Conservation (phyloP, 2,888 invertebrate genomes). For the Epirrita christyi region DNA sequence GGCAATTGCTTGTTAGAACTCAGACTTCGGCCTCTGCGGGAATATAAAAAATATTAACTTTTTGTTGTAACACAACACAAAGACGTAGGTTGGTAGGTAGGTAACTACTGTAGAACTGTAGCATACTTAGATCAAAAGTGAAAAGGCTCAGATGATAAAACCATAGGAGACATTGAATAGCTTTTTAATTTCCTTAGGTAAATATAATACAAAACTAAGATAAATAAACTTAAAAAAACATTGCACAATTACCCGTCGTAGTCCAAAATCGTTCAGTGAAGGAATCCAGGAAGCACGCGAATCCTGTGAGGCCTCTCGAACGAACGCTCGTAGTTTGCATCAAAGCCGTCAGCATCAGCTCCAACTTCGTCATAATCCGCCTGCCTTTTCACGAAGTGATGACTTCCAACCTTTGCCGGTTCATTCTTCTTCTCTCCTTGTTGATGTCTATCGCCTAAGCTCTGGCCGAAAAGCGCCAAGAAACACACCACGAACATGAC, state of each 20-base stretch:
- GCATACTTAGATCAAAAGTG: too few relatives aligned
- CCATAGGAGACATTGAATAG: conserved; percentile 40
- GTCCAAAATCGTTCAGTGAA: conserved; percentile 49
- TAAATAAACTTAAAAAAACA: conserved; percentile 14
- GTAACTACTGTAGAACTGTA: too few relatives aligned
- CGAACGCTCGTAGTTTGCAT: conserved; percentile 48
- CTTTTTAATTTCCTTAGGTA: conserved; percentile 31
- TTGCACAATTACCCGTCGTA: conserved; percentile 35
- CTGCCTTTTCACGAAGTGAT: conserved; percentile 60
- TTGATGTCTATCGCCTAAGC: conserved; percentile 35
- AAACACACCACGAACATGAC: conserved; percentile 51
- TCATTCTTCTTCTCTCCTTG: conserved; percentile 7
- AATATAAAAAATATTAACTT: too few relatives aligned
- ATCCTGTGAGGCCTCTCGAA: conserved; percentile 65
- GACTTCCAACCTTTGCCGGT: conserved; percentile 14
- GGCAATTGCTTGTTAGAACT: too few relatives aligned
- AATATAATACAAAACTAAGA: conserved; percentile 15
- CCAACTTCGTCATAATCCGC: conserved; percentile 51
- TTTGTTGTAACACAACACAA: too few relatives aligned
- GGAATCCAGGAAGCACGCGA: conserved; percentile 63
- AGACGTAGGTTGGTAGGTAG: too few relatives aligned
- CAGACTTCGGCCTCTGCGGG: too few relatives aligned
- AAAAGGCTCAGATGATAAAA: conserved; percentile 6
- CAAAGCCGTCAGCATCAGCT: conserved; percentile 46
- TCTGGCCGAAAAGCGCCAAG: conserved; percentile 42